Conservation (phyloP, 2,888 invertebrate species). For the Diogma glabrata region DNA sequence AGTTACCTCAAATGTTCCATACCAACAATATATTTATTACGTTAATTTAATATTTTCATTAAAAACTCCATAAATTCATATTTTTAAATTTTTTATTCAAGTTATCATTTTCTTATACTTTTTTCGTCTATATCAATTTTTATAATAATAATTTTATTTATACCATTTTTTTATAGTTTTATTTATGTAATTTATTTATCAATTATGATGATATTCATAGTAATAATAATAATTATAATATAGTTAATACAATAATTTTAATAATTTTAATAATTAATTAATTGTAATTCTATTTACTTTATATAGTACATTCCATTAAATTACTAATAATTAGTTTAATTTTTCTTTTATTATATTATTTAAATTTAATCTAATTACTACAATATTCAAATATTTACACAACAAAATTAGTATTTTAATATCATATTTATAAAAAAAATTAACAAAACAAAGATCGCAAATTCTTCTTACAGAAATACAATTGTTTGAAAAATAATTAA, state of each 20-base stretch:
- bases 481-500: too few relatives aligned
- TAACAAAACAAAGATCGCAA: too few relatives aligned
- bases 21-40: too few relatives aligned
- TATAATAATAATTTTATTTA: conserved; percentile 6
- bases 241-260: not conserved
- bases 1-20: too few relatives aligned
- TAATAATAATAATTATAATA: conserved; percentile 4
- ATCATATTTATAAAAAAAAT: conserved; percentile 5
- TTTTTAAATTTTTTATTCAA: conserved; percentile 5
- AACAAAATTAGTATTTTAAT: conserved; percentile 1
- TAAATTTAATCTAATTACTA: conserved; percentile 4
- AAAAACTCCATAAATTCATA: too few relatives aligned
- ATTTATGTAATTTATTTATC: conserved; percentile 4
- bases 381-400: not conserved
- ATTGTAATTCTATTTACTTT: not conserved
- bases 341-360: conserved; percentile 4
- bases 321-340: not conserved
- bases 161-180: conserved; percentile 3
- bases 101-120: conserved; percentile 1
- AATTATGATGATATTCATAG: too few relatives aligned
- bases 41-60: too few relatives aligned
- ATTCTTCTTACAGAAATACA: too few relatives aligned
- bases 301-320: conserved; percentile 7
- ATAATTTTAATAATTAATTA: conserved; percentile 8
- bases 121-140: conserved; percentile 1